Conservation (phyloP, 2,888 invertebrate genomes). For the Drosophila aldrichi region DNA sequence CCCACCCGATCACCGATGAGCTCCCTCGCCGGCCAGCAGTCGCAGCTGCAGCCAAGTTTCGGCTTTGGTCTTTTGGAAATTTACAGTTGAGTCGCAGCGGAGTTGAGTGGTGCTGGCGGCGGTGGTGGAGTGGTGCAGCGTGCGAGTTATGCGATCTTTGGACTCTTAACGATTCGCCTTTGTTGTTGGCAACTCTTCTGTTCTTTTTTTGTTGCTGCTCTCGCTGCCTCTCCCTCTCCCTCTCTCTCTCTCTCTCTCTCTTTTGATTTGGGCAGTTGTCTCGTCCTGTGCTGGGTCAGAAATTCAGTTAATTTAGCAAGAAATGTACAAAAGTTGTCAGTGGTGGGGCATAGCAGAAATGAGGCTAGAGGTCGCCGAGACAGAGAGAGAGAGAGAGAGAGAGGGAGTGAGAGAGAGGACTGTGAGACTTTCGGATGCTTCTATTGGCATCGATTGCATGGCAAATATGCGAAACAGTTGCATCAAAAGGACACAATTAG, state of each 20-base stretch:
- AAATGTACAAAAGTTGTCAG: constrained; percentile 79
- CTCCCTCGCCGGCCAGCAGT: neutral
- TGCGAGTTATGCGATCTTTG: constrained; percentile 79
- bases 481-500: constrained; percentile 75
- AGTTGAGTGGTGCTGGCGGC: constrained; percentile 5
- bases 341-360: constrained; percentile 14
- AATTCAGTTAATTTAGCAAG: constrained; percentile 79
- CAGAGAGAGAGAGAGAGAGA: neutral
- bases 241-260: constrained; percentile 8
- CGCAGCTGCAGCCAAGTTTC: constrained; percentile 49
- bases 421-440: constrained; percentile 25
- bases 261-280: constrained; percentile 44
- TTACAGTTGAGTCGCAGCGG: constrained; percentile 62
- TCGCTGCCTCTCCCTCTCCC: too few relatives aligned
- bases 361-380: constrained; percentile 54
- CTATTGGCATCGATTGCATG: constrained; percentile 44
- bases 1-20: neutral
- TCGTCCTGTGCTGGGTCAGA: constrained; percentile 72
- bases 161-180: constrained; percentile 76
- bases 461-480: constrained; percentile 76
- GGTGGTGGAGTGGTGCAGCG: constrained; percentile 22
- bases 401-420: neutral
- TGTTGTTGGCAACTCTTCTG: constrained; percentile 51
- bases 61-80: constrained; percentile 68
- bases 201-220: neutral